These are phyloP conservation scores for Balanococcus diminutus DNA, from an alignment of 2,888 invertebrate genomes.

Conservation along the genomic window DNA sequence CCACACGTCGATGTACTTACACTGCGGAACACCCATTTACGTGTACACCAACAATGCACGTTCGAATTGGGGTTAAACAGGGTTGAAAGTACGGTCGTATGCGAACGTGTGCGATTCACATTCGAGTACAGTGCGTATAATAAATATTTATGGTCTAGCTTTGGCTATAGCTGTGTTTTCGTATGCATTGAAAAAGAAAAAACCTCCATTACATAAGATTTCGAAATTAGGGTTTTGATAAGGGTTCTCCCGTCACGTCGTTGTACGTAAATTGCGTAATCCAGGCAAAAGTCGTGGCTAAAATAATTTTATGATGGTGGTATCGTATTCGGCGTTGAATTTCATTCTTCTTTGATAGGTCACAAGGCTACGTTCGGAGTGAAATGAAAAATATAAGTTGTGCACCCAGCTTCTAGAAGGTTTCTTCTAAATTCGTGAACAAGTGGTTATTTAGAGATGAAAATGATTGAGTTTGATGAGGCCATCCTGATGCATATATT, in stretches of 20 bases:
- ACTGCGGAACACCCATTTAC: constrained; percentile 35
- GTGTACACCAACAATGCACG: constrained; percentile 28
- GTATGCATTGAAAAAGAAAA: neutral
- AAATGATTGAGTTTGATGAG: neutral
- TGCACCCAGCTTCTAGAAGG: neutral
- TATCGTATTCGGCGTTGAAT: neutral
- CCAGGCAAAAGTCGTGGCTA: neutral
- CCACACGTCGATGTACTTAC: neutral
- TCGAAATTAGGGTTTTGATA: neutral
- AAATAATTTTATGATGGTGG: neutral
- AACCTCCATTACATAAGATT: neutral
- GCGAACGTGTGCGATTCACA: neutral
- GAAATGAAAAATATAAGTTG: neutral
- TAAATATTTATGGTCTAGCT: constrained; percentile 13
- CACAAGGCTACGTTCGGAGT: neutral
- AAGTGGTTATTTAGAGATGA: neutral
- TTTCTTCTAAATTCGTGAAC: neutral
- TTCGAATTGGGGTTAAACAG: constrained; percentile 4
- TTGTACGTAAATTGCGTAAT: neutral
- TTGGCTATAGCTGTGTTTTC: constrained; percentile 33
- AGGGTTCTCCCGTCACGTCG: neutral
- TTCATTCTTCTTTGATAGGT: neutral
- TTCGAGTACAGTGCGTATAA: constrained; percentile 37
- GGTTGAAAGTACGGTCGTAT: neutral
- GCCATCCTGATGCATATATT: neutral